Base-by-base conservation (phyloP, 2,888 invertebrate genomes). In the Oscheius myriophilus region DNA sequence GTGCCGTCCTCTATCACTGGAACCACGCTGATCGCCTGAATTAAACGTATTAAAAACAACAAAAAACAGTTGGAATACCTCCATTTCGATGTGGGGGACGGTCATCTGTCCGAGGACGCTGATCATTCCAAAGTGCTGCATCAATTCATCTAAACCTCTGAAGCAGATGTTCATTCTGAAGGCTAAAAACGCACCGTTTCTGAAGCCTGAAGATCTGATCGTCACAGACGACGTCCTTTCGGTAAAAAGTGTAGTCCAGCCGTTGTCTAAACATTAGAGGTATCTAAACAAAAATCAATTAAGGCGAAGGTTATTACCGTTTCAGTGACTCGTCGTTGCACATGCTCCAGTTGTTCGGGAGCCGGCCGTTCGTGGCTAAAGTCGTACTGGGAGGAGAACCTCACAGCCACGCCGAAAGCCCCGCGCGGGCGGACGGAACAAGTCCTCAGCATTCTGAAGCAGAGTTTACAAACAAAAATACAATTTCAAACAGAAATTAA, bases 1-100 rank as follows among this genome's bases (percentile, higher is more conserved):
- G 84, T 85, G 14, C 85, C 85, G 49, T 85, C 85, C 39, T 86
- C 85, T 25, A 84, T 66, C n/a, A 84, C 67, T 14, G 83, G 83
- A 52, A 70, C 64, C 2, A 67, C 71, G 23, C 70, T 71, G 43
- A 70, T 67, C n/a, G 46, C 63, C 67, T 63, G 39, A n/a, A 70
- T 23, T 4, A 12, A n/a, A 46, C 23, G 26, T 25, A 62, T 7
- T 12, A 4, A 46, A 61, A 25, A 62, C n/a, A 41, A 23, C 23
- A 16, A 39, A 1, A 12, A 45, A 33, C 18, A 42, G 23, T n/a
- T 39, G 16, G 45, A 11, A 73, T 55, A 80, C 75, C 70, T 81
- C 82, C 73, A 80, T 79, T 65, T 80, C 75, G 14, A 84, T 73
- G 64, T 81, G 81, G n/a, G 82, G 83, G 16, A 79, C 59, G 51